Conservation (phyloP, 1,140 invertebrate species). For the Batillaria attramentaria region DNA sequence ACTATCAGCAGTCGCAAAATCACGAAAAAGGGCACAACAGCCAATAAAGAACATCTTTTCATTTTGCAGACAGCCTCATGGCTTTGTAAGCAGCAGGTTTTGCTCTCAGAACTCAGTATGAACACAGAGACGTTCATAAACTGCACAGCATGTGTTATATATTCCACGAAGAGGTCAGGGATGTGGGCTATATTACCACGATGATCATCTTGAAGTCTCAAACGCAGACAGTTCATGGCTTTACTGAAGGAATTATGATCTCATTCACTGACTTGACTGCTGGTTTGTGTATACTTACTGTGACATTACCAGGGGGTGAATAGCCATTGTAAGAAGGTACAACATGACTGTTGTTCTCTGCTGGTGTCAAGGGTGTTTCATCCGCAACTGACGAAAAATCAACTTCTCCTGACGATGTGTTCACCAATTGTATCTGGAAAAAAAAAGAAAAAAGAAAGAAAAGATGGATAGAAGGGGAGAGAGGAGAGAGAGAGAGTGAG, state of each 20-base stretch:
- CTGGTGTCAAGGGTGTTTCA: conserved; percentile 48
- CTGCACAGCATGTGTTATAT: conserved; percentile 89
- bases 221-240: conserved; percentile 14
- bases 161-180: conserved; percentile 76
- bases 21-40: background rate
- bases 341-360: conserved; percentile 53
- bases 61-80: too few species aligned
- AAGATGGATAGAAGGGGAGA: too few species aligned
- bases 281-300: conserved; percentile 31
- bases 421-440: conserved; percentile 49
- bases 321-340: conserved; percentile 64
- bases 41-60: background rate
- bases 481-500: too few species aligned
- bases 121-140: too few species aligned
- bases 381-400: conserved; percentile 40
- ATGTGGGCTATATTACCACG: conserved; percentile 13
- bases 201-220: conserved; percentile 11
- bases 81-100: too few species aligned
- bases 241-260: background rate
- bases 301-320: conserved; percentile 45
- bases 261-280: background rate
- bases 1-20: too few species aligned
- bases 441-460: background rate
- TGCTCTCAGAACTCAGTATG: too few species aligned
- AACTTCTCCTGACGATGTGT: conserved; percentile 33